These are phyloP conservation scores for Elmis aenea DNA, from an alignment of 2,888 invertebrate species.

Conservation along the genomic window DNA sequence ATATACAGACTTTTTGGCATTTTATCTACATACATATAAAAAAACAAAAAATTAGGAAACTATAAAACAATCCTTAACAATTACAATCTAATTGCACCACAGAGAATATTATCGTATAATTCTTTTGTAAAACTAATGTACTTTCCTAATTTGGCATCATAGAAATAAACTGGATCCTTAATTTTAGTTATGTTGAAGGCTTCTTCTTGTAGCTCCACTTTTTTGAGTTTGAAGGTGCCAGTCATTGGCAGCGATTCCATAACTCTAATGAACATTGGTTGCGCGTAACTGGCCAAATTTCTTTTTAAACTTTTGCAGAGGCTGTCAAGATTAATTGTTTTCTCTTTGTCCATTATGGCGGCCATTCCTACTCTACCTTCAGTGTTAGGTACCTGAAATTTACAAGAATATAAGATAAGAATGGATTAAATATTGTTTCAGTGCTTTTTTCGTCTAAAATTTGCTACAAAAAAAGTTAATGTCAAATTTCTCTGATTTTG, in stretches of 20 bases:
- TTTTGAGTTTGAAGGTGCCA: conserved; percentile 90
- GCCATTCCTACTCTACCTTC: conserved; percentile 94
- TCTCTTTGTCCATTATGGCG: conserved; percentile 70
- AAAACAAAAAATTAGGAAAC: too few species aligned
- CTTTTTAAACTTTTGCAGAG: conserved; percentile 64
- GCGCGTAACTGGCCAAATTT: conserved; percentile 77
- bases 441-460: too few species aligned
- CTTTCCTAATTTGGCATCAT: conserved; percentile 32
- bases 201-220: conserved; percentile 77
- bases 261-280: conserved; percentile 83
- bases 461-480: conserved; percentile 14
- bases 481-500: too few species aligned
- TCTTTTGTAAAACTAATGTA: conserved; percentile 35
- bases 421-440: too few species aligned
- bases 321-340: conserved; percentile 53
- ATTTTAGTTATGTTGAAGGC: conserved; percentile 73
- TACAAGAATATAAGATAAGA: too few species aligned
- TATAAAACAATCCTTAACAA: too few species aligned
- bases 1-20: too few species aligned
- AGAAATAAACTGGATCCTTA: conserved; percentile 71
- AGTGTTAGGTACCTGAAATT: conserved; percentile 62
- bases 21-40: too few species aligned
- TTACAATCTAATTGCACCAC: conserved; percentile 23
- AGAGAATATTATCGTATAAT: conserved; percentile 36
- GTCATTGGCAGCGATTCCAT: conserved; percentile 74